phyloP scores from a whole-genome alignment of 2,113 vertebrate species.

The Paraplagusia blochii region DNA sequence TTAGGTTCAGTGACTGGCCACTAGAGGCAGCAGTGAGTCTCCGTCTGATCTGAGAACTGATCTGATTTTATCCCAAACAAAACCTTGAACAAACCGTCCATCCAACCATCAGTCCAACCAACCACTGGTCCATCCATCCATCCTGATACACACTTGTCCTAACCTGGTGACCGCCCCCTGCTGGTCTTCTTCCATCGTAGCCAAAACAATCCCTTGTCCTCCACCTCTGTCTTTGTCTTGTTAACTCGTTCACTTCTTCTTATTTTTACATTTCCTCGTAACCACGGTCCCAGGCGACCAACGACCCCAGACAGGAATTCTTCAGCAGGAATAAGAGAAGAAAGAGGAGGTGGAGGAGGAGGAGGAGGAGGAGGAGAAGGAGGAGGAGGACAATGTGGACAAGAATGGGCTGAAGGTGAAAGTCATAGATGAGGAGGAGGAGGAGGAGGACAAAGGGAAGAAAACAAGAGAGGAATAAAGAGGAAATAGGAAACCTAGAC shows the following conservation, averaged over 20 bases:
- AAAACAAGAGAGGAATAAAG: not conserved
- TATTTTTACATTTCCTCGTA: slow-evolving; percentile 45
- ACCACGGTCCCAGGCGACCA: slow-evolving; percentile 26
- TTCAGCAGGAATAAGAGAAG: slow-evolving; percentile 9
- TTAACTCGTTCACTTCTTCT: too few relatives aligned
- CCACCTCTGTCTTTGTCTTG: too few relatives aligned
- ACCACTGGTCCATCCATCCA: not conserved
- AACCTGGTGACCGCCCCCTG: slow-evolving; percentile 31
- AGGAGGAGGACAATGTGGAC: not conserved
- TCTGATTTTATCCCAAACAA: too few relatives aligned
- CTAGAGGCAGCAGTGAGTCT: too few relatives aligned
- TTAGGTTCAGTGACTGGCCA: too few relatives aligned
- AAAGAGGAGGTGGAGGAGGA: not conserved
- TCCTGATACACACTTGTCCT: too few relatives aligned
- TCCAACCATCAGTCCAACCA: not conserved
- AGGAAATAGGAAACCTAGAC: too few relatives aligned
- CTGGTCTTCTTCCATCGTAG: slow-evolving; percentile 9
- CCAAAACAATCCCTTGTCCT: not conserved
- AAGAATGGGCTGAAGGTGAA: not conserved
- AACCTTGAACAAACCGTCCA: too few relatives aligned
- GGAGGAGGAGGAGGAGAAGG: slow-evolving; percentile 9
- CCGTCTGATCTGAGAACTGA: too few relatives aligned
- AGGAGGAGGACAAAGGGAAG: not conserved
- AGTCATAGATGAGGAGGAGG: too few relatives aligned
- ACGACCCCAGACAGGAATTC: slow-evolving; percentile 34